Evolutionary conservation across 2,888 invertebrate species (phyloP).

Genomic region (Fragum fragum): DNA sequence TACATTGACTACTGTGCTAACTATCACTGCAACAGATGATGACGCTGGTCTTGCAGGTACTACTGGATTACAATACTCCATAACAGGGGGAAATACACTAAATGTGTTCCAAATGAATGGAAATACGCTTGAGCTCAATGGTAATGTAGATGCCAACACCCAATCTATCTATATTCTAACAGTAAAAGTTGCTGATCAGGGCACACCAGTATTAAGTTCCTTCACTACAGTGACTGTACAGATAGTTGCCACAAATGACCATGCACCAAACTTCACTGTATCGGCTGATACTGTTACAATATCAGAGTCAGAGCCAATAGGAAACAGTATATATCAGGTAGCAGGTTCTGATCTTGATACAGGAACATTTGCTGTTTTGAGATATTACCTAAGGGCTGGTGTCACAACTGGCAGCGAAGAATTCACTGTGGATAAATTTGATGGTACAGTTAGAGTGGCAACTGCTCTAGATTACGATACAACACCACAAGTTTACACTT

Average conservation of each 20-base stretch:
- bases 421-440: conserved; percentile 67
- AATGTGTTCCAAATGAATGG: conserved; percentile 57
- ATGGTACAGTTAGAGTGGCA: conserved; percentile 74
- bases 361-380: conserved; percentile 58
- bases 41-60: conserved; percentile 72
- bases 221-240: conserved; percentile 68
- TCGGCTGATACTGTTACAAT: conserved; percentile 67
- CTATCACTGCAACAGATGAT: conserved; percentile 64
- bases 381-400: conserved; percentile 55
- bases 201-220: conserved; percentile 69
- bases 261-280: conserved; percentile 71
- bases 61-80: conserved; percentile 68
- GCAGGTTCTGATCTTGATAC: conserved; percentile 77
- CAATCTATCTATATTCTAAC: conserved; percentile 69
- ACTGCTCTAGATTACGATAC: conserved; percentile 79
- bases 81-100: conserved; percentile 69
- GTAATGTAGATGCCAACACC: conserved; percentile 76
- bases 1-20: conserved; percentile 48
- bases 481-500: conserved; percentile 52
- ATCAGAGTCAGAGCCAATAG: conserved; percentile 69
- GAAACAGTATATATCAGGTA: conserved; percentile 69
- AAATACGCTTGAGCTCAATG: conserved; percentile 62
- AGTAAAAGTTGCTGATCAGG: conserved; percentile 76
- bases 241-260: conserved; percentile 78
- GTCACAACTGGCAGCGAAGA: conserved; percentile 42